A percentile compares a stretch with the other conserved stretches of the same genome.
phyloP scores from a whole-genome alignment of 1,140 invertebrate species.

The Bombus sibiricus region DNA sequence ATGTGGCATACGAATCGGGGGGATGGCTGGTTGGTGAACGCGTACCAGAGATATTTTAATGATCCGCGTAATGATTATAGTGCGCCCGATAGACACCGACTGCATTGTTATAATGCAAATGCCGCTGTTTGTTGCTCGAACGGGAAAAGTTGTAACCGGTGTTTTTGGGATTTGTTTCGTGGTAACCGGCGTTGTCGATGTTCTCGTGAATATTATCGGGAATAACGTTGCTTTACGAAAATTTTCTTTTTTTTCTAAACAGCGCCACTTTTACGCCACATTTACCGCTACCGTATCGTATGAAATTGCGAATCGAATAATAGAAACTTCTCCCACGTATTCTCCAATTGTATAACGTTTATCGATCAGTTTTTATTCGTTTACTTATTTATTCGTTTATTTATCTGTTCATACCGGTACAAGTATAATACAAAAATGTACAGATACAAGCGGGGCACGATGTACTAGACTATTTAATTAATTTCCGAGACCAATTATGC shows the following conservation, averaged over 20 bases:
- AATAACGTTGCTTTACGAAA: background rate
- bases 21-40: slow-evolving; percentile 14
- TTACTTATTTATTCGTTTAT: too few relatives aligned
- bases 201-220: background rate
- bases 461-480: too few relatives aligned
- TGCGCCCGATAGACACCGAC: slow-evolving; percentile 38
- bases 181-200: slow-evolving; percentile 19
- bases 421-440: too few relatives aligned
- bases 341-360: too few relatives aligned
- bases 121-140: slow-evolving; percentile 37
- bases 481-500: too few relatives aligned
- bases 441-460: too few relatives aligned
- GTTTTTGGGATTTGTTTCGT: slow-evolving; percentile 48
- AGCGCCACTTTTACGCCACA: too few relatives aligned
- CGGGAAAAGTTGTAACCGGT: slow-evolving; percentile 46
- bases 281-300: too few relatives aligned
- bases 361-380: too few relatives aligned
- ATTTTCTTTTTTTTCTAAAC: background rate
- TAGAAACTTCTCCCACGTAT: too few relatives aligned
- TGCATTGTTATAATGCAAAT: slow-evolving; percentile 53
- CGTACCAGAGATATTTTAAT: slow-evolving; percentile 52
- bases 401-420: too few relatives aligned
- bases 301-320: too few relatives aligned
- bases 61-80: slow-evolving; percentile 57
- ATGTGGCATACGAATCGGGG: slow-evolving; percentile 37